Conservation (phyloP, 92 coral and sea anemone genomes). For the Parazoanthus atlanticus region DNA sequence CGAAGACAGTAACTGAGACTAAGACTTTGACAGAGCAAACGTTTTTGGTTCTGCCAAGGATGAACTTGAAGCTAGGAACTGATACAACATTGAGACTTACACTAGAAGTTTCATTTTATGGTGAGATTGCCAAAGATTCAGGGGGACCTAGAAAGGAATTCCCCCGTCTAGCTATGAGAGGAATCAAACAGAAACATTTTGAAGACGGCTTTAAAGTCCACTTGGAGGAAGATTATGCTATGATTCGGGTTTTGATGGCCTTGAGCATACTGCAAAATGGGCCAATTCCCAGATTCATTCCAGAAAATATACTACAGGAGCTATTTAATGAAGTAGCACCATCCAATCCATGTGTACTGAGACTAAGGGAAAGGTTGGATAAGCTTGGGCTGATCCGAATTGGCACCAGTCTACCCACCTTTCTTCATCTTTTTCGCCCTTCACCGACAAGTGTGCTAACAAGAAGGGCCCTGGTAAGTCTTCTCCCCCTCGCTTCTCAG, state of each 20-base stretch:
- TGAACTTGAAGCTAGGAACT: conserved; percentile 1
- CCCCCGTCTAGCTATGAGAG: conserved; percentile 1
- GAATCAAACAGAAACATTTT: not conserved
- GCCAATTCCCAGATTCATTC: conserved; percentile 36
- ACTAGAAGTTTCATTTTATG: conserved; percentile 15
- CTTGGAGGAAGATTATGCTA: conserved; percentile 28
- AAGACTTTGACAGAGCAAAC: conserved; percentile 10
- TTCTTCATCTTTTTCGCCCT: conserved; percentile 31
- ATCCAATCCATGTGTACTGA: conserved; percentile 23
- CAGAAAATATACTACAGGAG: conserved; percentile 37
- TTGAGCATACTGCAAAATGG: conserved; percentile 48
- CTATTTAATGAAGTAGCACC: conserved; percentile 16
- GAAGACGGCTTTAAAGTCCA: conserved; percentile 1
- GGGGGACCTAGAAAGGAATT: conserved; percentile 7
- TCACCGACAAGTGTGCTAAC: conserved; percentile 32
- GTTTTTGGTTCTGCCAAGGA: conserved; percentile 1
- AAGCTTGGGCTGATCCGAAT: conserved; percentile 44
- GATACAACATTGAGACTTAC: not conserved
- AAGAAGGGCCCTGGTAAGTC: conserved; percentile 43
- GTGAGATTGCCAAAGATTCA: conserved; percentile 11
- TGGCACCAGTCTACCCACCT: conserved; percentile 36
- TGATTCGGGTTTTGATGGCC: conserved; percentile 43
- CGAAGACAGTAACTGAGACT: conserved; percentile 11
- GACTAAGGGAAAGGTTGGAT: conserved; percentile 38
- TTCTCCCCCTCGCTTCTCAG: conserved; percentile 38